Base-by-base conservation (phyloP, 2,888 invertebrate genomes). In the Eledona agricola region DNA sequence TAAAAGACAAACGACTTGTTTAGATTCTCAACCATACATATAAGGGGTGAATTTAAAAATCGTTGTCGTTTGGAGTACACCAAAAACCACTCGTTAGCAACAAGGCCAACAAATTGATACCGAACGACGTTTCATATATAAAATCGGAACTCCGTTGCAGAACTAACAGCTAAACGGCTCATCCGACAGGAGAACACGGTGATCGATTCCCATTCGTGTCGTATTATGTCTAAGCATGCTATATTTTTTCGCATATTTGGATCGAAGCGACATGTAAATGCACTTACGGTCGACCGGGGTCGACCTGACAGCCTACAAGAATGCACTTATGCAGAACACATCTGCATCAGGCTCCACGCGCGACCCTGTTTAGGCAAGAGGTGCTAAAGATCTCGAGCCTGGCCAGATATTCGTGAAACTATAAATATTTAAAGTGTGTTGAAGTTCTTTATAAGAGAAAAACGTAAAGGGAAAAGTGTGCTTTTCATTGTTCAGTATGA, bases 201-300 rank as follows among this genome's bases (percentile, higher is more conserved):
- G 73, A 74, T 74, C 74, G 74, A 74, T 74, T 72, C 72, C 71
- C 72, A 67, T 69, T 67, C 69, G 68, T 72, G 71, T 72, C 69
- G 72, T 72, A 73, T 73, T 72, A 73, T 73, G 73, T 73, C 72
- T 69, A 69, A 71, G 72, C 72, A 70, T 62, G 70, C 69, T 70
- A 69, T 72, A 71, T 72, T 73, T 74, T 74, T 72, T 72, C 72
- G 71, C 73, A 72, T 69, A 69, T 72, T 70, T 66, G 67, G 70
- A 67, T 65, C 65, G 63, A 56, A 63, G 67, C 72, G 71, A 76
- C 76, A 76, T 71, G 76, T 72, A 75, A 76, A 76, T 76, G 76
- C 76, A 76, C 76, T 76, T 76, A 76, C 67, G 71, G 69, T 65
- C 69, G 71, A 70, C 66, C 71, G 69, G 71, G 72, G 72, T 68